A percentile compares a stretch with the other conserved stretches of the same genome.
phyloP scores from a whole-genome alignment of 2,888 invertebrate species.

The Trissoscelio sp. region DNA sequence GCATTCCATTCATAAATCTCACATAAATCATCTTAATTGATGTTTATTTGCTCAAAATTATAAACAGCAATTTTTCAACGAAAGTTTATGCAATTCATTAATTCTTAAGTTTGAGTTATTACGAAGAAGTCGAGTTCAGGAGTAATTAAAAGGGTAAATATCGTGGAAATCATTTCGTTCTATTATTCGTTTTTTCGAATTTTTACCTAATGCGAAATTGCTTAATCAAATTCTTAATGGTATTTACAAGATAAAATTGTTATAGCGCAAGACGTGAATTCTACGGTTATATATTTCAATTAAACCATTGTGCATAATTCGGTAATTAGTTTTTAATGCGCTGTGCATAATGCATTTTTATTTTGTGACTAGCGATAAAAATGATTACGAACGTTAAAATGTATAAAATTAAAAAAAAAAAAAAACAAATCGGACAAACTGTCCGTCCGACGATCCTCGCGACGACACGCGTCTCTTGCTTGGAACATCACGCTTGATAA shows the following conservation, averaged over 20 bases:
- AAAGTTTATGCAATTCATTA: background rate
- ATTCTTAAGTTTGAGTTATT: conserved; percentile 1
- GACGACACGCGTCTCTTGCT: conserved; percentile 17
- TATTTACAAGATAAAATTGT: background rate
- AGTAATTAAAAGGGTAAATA: background rate
- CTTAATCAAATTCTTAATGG: background rate
- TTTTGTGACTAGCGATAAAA: too few species aligned
- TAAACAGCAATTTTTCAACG: background rate
- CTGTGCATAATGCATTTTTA: background rate
- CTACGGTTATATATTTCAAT: background rate
- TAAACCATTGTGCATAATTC: background rate
- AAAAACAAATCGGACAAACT: too few species aligned
- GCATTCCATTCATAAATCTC: background rate
- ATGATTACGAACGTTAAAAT: too few species aligned
- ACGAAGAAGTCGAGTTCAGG: background rate
- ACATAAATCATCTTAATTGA: background rate
- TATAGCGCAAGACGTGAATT: background rate
- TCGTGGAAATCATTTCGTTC: background rate
- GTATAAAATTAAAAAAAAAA: too few species aligned
- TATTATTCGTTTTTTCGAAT: background rate
- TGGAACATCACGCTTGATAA: conserved; percentile 31
- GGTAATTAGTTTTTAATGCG: background rate
- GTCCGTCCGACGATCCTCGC: background rate
- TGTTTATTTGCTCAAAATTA: background rate
- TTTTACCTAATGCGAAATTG: background rate